Percentiles rank a stretch among this genome's conserved stretches.
Conservation (phyloP, 2,888 invertebrate species). For the Sericinus montela region DNA sequence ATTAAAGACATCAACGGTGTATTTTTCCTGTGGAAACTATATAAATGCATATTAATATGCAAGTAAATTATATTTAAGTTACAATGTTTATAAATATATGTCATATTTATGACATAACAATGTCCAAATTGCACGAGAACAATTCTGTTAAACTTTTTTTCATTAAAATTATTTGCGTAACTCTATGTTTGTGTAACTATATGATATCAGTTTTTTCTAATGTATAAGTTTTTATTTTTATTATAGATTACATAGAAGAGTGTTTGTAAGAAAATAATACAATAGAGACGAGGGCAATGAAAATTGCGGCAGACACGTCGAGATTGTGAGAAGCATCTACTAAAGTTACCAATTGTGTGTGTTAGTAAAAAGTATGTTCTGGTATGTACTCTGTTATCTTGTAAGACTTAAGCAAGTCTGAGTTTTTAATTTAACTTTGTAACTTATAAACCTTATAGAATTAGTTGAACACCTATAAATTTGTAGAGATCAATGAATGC, state of each 20-base stretch:
- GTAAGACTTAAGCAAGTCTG: too few relatives aligned
- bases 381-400: too few relatives aligned
- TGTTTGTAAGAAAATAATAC: conserved; percentile 3
- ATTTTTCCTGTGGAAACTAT: background rate
- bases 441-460: too few relatives aligned
- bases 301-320: background rate
- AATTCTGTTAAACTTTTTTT: background rate
- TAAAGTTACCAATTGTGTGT: too few relatives aligned
- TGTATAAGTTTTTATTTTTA: background rate
- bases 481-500: too few relatives aligned
- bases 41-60: background rate
- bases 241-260: conserved; percentile 1
- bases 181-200: background rate
- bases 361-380: too few relatives aligned
- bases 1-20: conserved; percentile 58
- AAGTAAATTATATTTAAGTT: background rate
- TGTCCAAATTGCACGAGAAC: background rate
- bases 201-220: background rate
- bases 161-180: too few relatives aligned
- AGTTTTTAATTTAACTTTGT: too few relatives aligned
- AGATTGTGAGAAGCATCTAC: too few relatives aligned
- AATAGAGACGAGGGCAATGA: conserved; percentile 3
- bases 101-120: background rate
- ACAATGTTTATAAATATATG: background rate
- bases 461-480: too few relatives aligned